These are phyloP conservation scores for Apodemia duryi DNA, from an alignment of 2,888 invertebrate species.

Conservation along the genomic window DNA sequence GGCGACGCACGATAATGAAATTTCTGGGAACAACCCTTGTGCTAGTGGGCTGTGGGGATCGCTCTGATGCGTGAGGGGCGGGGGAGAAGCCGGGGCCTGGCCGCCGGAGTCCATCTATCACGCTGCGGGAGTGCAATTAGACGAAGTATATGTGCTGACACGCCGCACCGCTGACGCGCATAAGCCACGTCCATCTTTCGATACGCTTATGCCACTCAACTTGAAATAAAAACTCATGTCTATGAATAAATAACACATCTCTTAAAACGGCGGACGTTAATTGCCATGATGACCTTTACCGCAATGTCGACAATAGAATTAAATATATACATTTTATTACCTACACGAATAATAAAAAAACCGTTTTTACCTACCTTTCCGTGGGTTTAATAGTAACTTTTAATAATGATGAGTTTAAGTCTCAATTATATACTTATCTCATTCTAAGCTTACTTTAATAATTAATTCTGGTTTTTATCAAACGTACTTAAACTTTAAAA, in stretches of 20 bases:
- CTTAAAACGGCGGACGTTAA: conserved; percentile 8
- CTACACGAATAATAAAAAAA: neutral
- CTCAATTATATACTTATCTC: neutral
- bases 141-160: conserved; percentile 73
- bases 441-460: neutral
- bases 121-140: conserved; percentile 60
- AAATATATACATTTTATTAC: neutral
- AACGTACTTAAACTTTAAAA: conserved; percentile 15
- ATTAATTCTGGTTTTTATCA: conserved; percentile 8
- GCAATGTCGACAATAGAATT: conserved; percentile 8
- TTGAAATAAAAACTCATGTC: conserved; percentile 18
- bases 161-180: conserved; percentile 50
- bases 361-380: neutral
- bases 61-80: conserved; percentile 36
- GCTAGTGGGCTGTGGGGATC: conserved; percentile 50
- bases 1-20: conserved; percentile 64
- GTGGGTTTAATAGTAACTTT: neutral
- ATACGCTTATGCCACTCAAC: conserved; percentile 31
- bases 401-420: neutral
- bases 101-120: conserved; percentile 59
- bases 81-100: conserved; percentile 37
- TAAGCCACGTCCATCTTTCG: conserved; percentile 32
- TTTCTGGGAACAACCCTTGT: conserved; percentile 76
- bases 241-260: conserved; percentile 14
- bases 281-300: conserved; percentile 13